These are phyloP conservation scores for Drosophila nannoptera DNA, from an alignment of 1,140 invertebrate species.

Conservation along the genomic window DNA sequence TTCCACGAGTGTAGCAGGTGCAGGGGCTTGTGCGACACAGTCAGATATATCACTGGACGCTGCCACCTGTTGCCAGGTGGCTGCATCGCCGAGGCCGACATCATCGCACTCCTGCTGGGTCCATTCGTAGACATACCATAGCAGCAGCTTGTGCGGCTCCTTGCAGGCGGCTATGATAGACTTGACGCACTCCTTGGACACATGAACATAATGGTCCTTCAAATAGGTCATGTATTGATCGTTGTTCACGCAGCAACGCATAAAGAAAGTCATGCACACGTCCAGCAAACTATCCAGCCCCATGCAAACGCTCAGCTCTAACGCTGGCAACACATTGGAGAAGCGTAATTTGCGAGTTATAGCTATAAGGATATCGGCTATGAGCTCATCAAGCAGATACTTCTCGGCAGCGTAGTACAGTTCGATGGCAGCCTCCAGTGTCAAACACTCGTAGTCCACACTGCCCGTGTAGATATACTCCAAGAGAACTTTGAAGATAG, in stretches of 20 bases:
- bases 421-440: constrained; percentile 69
- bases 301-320: constrained; percentile 73
- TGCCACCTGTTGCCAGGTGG: constrained; percentile 17
- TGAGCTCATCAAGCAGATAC: constrained; percentile 71
- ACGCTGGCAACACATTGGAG: constrained; percentile 69
- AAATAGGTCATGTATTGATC: constrained; percentile 64
- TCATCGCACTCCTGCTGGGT: constrained; percentile 73
- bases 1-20: constrained; percentile 51
- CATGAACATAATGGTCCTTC: constrained; percentile 68
- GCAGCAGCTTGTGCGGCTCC: constrained; percentile 64
- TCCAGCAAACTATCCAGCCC: constrained; percentile 67
- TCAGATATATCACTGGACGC: constrained; percentile 3
- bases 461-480: constrained; percentile 68
- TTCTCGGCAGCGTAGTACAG: constrained; percentile 77
- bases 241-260: constrained; percentile 72
- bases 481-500: constrained; percentile 66
- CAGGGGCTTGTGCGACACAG: constrained; percentile 1
- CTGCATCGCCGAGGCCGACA: constrained; percentile 54
- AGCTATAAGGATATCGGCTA: constrained; percentile 52
- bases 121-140: constrained; percentile 77
- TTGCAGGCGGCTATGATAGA: constrained; percentile 70
- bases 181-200: constrained; percentile 76
- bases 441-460: constrained; percentile 55
- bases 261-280: constrained; percentile 72
- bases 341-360: constrained; percentile 67